phyloP scores from a whole-genome alignment of 2,797 vertebrate species.

The Gallirallus australis region DNA sequence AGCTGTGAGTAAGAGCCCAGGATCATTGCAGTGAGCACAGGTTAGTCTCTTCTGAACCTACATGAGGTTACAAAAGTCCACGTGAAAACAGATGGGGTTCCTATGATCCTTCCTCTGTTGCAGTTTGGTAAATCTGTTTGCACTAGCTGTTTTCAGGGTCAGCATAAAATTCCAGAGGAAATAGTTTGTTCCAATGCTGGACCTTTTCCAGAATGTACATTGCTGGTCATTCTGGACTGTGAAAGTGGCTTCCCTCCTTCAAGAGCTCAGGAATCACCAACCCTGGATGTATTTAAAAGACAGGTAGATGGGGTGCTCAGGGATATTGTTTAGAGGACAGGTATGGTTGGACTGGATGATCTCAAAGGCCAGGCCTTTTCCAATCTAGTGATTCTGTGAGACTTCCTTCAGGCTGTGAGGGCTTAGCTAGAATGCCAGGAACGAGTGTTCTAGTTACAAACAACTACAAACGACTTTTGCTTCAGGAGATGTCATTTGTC shows the following conservation, averaged over 20 bases:
- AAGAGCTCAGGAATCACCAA: neutral
- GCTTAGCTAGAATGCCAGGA: neutral
- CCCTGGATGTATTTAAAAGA: no score
- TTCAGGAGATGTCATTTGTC: rapidly evolving
- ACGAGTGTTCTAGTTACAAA: neutral
- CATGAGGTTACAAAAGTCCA: neutral
- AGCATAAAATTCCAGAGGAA: neutral
- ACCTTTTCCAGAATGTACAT: neutral
- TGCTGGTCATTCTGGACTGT: neutral
- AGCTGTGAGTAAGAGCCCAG: neutral
- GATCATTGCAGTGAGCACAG: neutral
- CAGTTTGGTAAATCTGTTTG: neutral
- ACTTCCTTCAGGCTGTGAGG: neutral
- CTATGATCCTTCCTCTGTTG: neutral
- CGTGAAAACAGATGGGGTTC: neutral
- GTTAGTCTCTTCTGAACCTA: neutral
- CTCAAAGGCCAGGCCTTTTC: no score
- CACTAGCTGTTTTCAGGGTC: neutral
- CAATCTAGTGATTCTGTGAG: no score
- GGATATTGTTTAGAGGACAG: no score
- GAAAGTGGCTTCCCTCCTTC: neutral
- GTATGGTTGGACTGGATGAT: no score
- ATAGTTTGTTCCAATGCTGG: neutral
- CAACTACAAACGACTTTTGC: neutral
- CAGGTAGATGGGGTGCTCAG: no score